Evolutionary conservation across 2,797 vertebrate genomes (phyloP), one percentile per base, ranked within the genome.

Genomic region (Macropus fuliginosus): DNA sequence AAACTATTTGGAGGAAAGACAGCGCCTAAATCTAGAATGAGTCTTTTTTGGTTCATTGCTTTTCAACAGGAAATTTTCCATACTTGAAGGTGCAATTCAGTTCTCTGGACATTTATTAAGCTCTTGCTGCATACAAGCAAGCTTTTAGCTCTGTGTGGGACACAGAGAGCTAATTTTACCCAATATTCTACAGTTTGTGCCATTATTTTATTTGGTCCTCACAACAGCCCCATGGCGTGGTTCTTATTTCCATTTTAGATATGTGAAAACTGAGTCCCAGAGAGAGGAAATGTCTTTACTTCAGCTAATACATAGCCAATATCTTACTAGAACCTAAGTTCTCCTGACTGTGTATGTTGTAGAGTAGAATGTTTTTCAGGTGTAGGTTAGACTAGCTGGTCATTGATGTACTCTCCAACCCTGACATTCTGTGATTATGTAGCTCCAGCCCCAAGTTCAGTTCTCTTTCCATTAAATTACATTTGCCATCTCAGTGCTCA

Each of bases 1-100:
- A 91, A 94, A 93, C 94, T 97, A 96, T 96, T 97, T 97, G 97
- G 93, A 97, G 91, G 94, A 97, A 96, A 98, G 96, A 97, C 94
- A 95, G 94, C 94, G 96, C 59, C 97, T 97, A 96, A 97, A 96
- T 92, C 92, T 95, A 97, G 94, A 96, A 93, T 96, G 96, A 97
- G 74, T 95, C 95, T 97, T 96, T 87, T 62, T 0, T 27, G 66
- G 90, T 55, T 56, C 90, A 91, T 97, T 81, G 40, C 94, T 97
- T 56, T 94, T 93, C 93, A 93, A 87, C 90, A 93, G 66, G 93
- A 95, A 96, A 94, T 94, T 96, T 97, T 97, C 94, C 94, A 96
- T 55, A 74, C 29, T 16, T 56, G 74, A 91, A 96, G 91, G 66
- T 74, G 93, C 95, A 91, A 87, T 87, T 87, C 3, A 3, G 50